Conservation (phyloP, 92 coral and sea anemone species). For the Scolanthus callimorphus region DNA sequence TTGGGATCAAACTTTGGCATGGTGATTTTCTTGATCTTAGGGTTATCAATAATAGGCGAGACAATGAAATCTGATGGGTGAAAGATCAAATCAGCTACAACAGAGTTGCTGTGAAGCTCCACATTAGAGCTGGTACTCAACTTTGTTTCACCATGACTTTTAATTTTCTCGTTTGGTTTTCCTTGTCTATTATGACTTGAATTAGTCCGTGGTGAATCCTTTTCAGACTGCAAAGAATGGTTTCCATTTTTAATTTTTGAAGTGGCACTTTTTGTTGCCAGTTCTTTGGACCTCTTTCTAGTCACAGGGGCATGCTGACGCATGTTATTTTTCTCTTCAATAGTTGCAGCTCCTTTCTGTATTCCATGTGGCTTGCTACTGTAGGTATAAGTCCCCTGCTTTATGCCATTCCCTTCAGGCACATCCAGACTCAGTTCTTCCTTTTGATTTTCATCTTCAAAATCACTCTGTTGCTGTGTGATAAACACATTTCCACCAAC, state of each 20-base stretch:
- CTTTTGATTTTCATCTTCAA: conserved; percentile 17
- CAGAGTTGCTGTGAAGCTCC: neutral
- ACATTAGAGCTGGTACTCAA: neutral
- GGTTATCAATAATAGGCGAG: conserved; percentile 88
- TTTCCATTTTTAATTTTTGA: too few relatives aligned
- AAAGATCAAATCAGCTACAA: conserved; percentile 41
- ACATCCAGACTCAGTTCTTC: conserved; percentile 24
- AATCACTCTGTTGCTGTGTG: neutral
- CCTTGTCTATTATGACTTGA: neutral
- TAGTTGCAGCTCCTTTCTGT: too few relatives aligned
- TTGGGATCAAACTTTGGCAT: conserved; percentile 88
- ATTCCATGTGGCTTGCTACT: conserved; percentile 54
- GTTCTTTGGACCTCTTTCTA: conserved; percentile 1
- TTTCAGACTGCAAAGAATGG: neutral
- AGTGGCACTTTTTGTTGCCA: neutral
- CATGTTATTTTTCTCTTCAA: neutral
- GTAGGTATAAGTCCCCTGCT: conserved; percentile 88
- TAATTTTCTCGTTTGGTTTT: too few relatives aligned
- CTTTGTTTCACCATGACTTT: conserved; percentile 1
- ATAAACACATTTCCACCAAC: too few relatives aligned
- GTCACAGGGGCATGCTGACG: neutral
- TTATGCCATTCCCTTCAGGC: conserved; percentile 47
- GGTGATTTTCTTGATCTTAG: conserved; percentile 76
- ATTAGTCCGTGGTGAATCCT: neutral
- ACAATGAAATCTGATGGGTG: conserved; percentile 89